phyloP scores from a whole-genome alignment of 2,797 vertebrate species.

The Chanos chanos region DNA sequence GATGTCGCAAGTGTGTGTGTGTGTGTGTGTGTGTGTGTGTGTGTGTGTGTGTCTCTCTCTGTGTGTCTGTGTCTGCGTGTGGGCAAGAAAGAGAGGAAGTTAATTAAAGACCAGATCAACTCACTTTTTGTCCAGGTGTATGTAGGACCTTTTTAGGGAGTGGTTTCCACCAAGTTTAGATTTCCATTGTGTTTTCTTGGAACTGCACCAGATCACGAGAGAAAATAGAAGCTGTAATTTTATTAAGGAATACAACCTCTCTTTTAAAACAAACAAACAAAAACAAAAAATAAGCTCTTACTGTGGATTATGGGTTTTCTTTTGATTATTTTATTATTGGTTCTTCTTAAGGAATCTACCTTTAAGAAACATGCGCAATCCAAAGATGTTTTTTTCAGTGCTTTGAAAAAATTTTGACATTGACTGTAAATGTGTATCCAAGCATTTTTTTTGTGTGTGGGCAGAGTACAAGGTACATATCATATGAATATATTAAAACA shows the following conservation, averaged over 20 bases:
- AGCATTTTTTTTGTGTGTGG: conserved; percentile 48
- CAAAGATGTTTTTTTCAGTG: conserved; percentile 77
- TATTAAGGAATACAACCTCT: conserved; percentile 6
- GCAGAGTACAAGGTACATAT: conserved; percentile 68
- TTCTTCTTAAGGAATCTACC: conserved; percentile 64
- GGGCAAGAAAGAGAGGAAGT: no score
- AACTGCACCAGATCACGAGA: no score
- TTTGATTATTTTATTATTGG: conserved; percentile 22
- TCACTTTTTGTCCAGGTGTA: no score
- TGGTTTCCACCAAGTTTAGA: no score
- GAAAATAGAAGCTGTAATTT: no score
- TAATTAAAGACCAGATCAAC: no score
- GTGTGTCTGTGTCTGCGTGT: not conserved
- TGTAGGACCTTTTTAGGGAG: no score
- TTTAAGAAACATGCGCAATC: conserved; percentile 71
- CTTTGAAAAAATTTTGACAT: conserved; percentile 66
- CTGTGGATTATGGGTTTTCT: conserved; percentile 11
- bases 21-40: not conserved
- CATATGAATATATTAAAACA: conserved; percentile 51
- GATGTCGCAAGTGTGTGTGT: not conserved
- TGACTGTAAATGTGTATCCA: conserved; percentile 62
- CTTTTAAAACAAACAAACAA: no score
- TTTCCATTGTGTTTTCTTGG: no score
- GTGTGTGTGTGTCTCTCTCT: conserved; percentile 3
- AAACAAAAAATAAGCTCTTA: conserved; percentile 35